A percentile compares a stretch with the other conserved stretches of the same genome.
Evolutionary conservation across 2,888 invertebrate genomes (phyloP).

Genomic region (Heliconius ismenius): DNA sequence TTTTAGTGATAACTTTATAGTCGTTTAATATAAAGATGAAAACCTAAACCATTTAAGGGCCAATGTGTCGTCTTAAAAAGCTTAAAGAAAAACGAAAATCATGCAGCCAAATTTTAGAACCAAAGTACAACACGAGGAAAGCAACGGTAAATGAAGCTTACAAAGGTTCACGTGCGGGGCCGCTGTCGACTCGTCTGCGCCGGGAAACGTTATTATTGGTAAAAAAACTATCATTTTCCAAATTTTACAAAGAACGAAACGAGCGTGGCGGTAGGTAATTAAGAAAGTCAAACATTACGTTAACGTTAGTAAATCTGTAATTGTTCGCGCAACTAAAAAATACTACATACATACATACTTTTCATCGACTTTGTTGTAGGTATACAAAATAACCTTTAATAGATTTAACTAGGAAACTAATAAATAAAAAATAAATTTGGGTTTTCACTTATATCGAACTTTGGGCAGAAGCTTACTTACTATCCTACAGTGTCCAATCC

Average conservation of each 20-base stretch:
- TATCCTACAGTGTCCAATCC: too few species aligned
- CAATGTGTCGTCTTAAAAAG: neutral
- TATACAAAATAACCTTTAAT: too few species aligned
- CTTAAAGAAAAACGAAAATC: neutral
- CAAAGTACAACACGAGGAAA: neutral
- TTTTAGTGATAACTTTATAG: neutral
- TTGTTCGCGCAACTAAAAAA: neutral
- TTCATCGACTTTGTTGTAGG: neutral
- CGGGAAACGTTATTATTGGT: neutral
- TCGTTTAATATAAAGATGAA: neutral
- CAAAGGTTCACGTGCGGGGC: constrained; percentile 14
- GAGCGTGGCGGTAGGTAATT: neutral
- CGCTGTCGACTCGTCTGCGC: neutral
- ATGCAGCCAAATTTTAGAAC: neutral
- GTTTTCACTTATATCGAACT: neutral
- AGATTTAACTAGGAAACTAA: too few species aligned
- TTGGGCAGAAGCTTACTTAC: too few species aligned
- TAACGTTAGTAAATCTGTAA: neutral
- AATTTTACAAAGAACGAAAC: neutral
- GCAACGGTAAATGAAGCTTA: constrained; percentile 17
- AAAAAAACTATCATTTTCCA: constrained; percentile 8
- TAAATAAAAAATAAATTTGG: neutral
- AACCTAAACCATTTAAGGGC: neutral
- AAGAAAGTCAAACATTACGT: neutral
- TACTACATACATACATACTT: neutral